A percentile compares a stretch with the other conserved stretches of the same genome.
phyloP scores from a whole-genome alignment of 2,113 vertebrate genomes.

The Dendrocopos noguchii region DNA sequence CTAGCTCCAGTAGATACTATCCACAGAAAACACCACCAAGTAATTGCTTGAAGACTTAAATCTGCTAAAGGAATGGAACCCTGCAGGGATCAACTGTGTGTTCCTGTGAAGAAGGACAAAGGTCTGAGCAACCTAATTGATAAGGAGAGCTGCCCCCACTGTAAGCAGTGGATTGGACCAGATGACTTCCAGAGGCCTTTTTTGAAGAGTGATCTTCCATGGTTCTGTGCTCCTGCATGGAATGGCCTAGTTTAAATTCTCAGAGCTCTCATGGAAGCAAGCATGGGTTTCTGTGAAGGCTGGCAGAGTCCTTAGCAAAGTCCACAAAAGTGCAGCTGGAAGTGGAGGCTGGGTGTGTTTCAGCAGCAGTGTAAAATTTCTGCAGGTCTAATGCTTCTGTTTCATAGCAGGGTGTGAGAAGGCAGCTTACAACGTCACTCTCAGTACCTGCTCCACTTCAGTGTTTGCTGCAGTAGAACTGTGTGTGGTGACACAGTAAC shows the following conservation, averaged over 20 bases:
- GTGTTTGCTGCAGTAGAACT: background rate
- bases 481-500: fast-evolving
- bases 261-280: background rate
- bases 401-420: background rate
- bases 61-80: background rate
- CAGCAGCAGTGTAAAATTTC: background rate
- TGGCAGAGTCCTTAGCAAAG: too few relatives aligned
- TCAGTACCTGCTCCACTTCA: background rate
- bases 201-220: fast-evolving
- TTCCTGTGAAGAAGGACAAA: background rate
- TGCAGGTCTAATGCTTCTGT: background rate
- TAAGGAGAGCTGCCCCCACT: background rate
- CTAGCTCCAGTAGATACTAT: background rate
- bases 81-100: background rate
- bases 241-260: background rate
- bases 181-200: background rate
- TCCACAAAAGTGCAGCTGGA: background rate
- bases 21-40: background rate
- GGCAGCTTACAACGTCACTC: background rate
- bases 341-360: background rate
- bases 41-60: background rate
- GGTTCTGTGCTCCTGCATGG: background rate
- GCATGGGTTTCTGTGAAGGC: background rate
- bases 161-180: background rate
- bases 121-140: background rate